phyloP scores from a whole-genome alignment of 2,797 vertebrate species.

The Chlorospingus flavigularis region DNA sequence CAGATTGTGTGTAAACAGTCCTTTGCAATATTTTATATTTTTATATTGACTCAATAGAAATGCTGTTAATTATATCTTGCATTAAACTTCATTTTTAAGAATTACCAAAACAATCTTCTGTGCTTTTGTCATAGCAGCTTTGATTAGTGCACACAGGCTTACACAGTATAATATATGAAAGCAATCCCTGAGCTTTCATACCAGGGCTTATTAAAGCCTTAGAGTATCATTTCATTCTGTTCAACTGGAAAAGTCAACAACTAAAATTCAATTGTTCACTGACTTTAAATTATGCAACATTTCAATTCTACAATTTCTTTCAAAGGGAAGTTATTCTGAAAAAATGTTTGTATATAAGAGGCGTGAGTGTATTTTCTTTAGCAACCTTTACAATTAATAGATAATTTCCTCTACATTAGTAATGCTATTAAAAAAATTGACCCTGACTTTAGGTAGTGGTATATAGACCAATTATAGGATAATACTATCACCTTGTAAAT shows the following conservation, averaged over 20 bases:
- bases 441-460: background rate
- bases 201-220: background rate
- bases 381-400: background rate
- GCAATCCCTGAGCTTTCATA: background rate
- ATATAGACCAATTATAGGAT: background rate
- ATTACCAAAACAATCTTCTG: background rate
- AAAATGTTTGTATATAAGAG: background rate
- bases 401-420: background rate
- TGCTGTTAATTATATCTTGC: background rate
- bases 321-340: background rate
- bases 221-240: background rate
- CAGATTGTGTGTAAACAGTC: background rate
- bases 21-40: background rate
- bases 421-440: background rate
- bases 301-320: background rate
- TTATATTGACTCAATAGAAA: background rate
- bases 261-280: background rate
- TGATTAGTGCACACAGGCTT: background rate
- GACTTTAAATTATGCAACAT: background rate
- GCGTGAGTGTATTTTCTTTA: background rate
- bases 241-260: constrained; percentile 14
- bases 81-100: background rate
- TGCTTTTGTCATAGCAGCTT: background rate
- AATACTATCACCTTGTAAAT: background rate
- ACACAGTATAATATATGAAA: background rate